Percentiles rank a stretch among this genome's conserved stretches.
These are phyloP conservation scores for Athripsodes cinereus DNA, from an alignment of 2,888 invertebrate genomes.

Conservation along the genomic window DNA sequence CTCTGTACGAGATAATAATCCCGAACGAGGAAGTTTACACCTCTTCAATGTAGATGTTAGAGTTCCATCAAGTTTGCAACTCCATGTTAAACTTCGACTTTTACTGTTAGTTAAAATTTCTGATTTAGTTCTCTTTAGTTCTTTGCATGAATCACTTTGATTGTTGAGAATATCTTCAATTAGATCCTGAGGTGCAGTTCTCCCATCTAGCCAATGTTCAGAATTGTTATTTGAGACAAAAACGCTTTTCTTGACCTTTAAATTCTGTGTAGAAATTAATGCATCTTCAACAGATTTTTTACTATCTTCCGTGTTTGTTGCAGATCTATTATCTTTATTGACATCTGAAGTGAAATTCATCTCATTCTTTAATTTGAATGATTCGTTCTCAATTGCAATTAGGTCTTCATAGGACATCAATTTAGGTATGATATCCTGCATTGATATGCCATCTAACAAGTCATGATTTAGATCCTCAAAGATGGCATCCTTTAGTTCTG, in stretches of 20 bases:
- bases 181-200: constrained; percentile 45
- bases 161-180: constrained; percentile 54
- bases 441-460: constrained; percentile 74
- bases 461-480: constrained; percentile 81
- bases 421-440: constrained; percentile 78
- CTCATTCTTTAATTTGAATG: constrained; percentile 58
- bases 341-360: constrained; percentile 42
- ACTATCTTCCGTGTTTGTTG: constrained; percentile 39
- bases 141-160: constrained; percentile 47
- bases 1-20: constrained; percentile 19
- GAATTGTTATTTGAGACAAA: constrained; percentile 32
- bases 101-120: constrained; percentile 52
- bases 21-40: constrained; percentile 51
- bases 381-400: constrained; percentile 55
- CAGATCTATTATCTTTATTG: constrained; percentile 41
- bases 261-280: constrained; percentile 33
- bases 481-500: constrained; percentile 80
- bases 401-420: constrained; percentile 64
- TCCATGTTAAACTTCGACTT: constrained; percentile 60
- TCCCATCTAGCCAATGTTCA: constrained; percentile 42
- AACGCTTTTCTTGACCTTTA: constrained; percentile 29
- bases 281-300: constrained; percentile 32
- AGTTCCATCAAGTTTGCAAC: constrained; percentile 61
- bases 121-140: constrained; percentile 60
- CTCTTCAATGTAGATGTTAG: constrained; percentile 59